Evolutionary conservation across 2,888 invertebrate genomes (phyloP), one percentile per base, ranked within the genome.

Genomic region (Anthoptus insignis): DNA sequence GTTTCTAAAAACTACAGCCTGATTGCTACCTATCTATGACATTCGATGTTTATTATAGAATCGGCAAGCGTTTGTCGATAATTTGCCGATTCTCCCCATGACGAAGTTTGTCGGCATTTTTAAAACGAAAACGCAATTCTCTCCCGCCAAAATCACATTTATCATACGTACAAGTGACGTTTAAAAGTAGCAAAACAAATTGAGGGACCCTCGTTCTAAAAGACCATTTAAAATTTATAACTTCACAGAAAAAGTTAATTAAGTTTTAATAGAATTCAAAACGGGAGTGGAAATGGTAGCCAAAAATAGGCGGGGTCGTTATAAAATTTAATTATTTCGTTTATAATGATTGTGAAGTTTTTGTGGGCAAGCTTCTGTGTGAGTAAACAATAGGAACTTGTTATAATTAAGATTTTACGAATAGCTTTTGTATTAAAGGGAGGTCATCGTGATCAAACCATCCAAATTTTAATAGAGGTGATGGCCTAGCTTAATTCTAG

Each of bases 161-260:
- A 93, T 93, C 92, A 92, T 84, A 79, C 70, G 76, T 76, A 80
- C 87, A 92, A 91, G 89, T 92, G 93, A 93, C 92, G 89, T 87
- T 86, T 88, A 82, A 85, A 87, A 92, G 92, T 91, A 93, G 92
- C 91, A 90, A 92, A 92, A 90, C 92, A 92, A 92, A 93, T 92
- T 83, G 83, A 79, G 80, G 82, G 84, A 81, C 86, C 86, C 84
- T 88, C 81, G 82, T 81, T 80, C 77, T 81, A 81, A 81, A 83
- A 86, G 81, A 84, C 84, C 83, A 84, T 91, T 91, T 86, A 85
- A 83, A 86, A 87, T 89, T 87, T 89, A 87, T 86, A 86, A 85
- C 86, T 82, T 74, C 76, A 79, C 73, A 80, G 84, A 90, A 91
- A 90, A 91, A 91, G 90, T 89, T 93, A 93, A 93, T 93, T 93